Evolutionary conservation across 2,797 vertebrate species (phyloP), one percentile per base, ranked within the genome.

Genomic region (Erithacus rubecula): DNA sequence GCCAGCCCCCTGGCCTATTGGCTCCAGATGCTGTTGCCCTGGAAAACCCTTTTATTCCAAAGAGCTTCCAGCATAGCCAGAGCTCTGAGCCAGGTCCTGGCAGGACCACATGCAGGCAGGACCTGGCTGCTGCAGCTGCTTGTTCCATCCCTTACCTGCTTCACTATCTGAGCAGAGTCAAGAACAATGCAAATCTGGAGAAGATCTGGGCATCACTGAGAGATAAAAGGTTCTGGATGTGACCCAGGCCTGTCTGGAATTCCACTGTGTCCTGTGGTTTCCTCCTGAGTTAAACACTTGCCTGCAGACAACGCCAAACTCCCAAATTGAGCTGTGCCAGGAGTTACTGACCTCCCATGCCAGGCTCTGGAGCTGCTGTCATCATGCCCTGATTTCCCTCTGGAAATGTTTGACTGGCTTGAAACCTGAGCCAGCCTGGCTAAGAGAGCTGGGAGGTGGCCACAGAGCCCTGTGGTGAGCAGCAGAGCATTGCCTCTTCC

Each of bases 381-480:
- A 64, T 29, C 37, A 12, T 16, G 17, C 24, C 46, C 29, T 4
- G 16, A 44, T 78, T 64, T 36, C 59, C 47, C 37, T 56, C 64
- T 52, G 60, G 59, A 65, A 83, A 88, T 43, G 9, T 75, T 39
- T 88, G 65, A 29, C 60, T 52, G 77, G 47, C 64, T 80, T 87
- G 64, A 76, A 74, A 83, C 18, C 23, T 52, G 41, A 93, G 67
- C 47, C 94, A 96, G 24, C 36, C 83, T 79, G 60, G 82, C 91
- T 53, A 37, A 60, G 37, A 46, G 80, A 60, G 11, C 69, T 41
- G 24, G 58, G 69, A 89, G n/a, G 65, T 43, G 52, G 93, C 79
- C 84, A 83, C 84, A 43, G 72, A 26, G 34, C 41, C 71, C 18
- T 63, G 19, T 43, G 85, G 75, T 51, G 75, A 95, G 81, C 75